A percentile compares a stretch with the other conserved stretches of the same genome.
These are phyloP conservation scores for Phaethon lepturus DNA, from an alignment of 2,113 vertebrate species.

Conservation along the genomic window DNA sequence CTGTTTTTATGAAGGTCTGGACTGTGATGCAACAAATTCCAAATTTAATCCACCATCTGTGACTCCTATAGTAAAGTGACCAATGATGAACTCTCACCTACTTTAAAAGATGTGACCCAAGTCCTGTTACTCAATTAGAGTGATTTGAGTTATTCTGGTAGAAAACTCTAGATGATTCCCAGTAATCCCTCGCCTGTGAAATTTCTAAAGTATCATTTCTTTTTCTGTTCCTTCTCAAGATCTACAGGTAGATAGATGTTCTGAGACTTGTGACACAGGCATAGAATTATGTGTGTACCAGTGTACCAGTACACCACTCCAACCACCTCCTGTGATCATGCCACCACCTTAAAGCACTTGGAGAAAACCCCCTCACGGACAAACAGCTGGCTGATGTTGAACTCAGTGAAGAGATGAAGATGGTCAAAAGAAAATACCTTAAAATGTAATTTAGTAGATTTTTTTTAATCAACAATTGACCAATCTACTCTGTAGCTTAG, in stretches of 20 bases:
- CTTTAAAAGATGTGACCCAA: not conserved
- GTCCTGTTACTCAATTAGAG: not conserved
- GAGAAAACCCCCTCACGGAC: not conserved
- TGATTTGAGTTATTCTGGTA: not conserved
- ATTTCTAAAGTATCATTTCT: not conserved
- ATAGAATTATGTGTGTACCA: not conserved
- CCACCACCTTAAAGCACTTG: not conserved
- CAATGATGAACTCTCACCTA: not conserved
- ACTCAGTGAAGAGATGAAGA: not conserved
- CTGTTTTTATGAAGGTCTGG: not conserved
- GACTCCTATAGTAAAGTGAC: not conserved
- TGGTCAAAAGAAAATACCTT: not conserved
- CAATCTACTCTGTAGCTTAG: not conserved
- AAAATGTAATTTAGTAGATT: not conserved
- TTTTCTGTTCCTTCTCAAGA: not conserved
- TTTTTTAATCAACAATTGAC: not conserved
- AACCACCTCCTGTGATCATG: not conserved
- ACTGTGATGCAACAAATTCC: not conserved
- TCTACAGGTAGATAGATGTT: slow-evolving; percentile 3
- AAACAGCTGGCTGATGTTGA: not conserved
- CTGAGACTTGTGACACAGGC: not conserved
- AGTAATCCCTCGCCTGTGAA: not conserved
- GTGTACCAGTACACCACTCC: not conserved
- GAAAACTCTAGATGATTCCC: not conserved
- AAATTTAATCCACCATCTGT: not conserved